Evolutionary conservation across 2,888 invertebrate genomes (phyloP), one percentile per base, ranked within the genome.

Genomic region (Eristalis arbustorum): DNA sequence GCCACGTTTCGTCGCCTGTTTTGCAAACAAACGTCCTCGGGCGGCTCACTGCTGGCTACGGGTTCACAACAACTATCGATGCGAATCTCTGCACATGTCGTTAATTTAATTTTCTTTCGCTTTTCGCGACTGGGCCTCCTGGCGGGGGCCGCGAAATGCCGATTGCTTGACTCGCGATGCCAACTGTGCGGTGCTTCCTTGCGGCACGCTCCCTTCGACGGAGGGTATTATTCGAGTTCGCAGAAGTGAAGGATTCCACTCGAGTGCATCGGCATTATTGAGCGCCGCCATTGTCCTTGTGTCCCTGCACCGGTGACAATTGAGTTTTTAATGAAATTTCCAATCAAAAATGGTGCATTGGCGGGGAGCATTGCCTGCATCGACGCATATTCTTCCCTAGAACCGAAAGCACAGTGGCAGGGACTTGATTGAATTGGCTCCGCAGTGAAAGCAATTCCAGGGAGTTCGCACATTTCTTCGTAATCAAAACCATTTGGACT

Each of bases 1-100:
- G 69, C 56, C 62, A 69, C 64, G 63, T 72, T 69, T 10, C 25
- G 11, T 49, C 49, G 49, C 22, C 61, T 66, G 57, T 72, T 78
- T 78, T 66, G 56, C 42, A 57, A 78, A 78, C 31, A 71, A 71
- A 64, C 31, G 18, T 66, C 78, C 78, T 66, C 22, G 56, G 78
- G 76, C 71, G 59, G 64, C 49, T 6, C 40, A 25, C 25, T 14
- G 14, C 42, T 42, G 14, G 4, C 42, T 49, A 18, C 49, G 8
- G 49, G 8, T 8, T 49, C 49, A 49, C n/a, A 49, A 18, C 49
- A 49, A 49, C 49, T 49, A 73, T 73, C 34, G 72, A 73, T 63
- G 34, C 28, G 63, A 63, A 73, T 56, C 63, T 34, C 49, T 63
- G 72, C 49, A 68, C 42, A 63, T 72, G 63, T 28, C 23, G 49